Conservation (phyloP, 2,888 invertebrate species). For the Helleia helle region DNA sequence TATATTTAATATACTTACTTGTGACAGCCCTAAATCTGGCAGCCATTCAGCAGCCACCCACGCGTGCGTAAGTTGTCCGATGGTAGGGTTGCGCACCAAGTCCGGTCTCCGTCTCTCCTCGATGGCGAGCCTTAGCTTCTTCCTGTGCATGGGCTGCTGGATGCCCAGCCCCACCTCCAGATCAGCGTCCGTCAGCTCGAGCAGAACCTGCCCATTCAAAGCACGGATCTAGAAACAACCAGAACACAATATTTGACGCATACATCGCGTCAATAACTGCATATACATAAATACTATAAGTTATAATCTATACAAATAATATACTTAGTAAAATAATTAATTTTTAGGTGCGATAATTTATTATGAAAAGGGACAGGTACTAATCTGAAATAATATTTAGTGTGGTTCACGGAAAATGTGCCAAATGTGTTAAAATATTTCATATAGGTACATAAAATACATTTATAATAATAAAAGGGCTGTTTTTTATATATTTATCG, state of each 20-base stretch:
- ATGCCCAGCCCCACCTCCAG: slow-evolving; percentile 93
- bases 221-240: slow-evolving; percentile 79
- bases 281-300: slow-evolving; percentile 8
- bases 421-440: too few species aligned
- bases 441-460: background rate
- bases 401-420: too few species aligned
- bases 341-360: too few species aligned
- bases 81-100: slow-evolving; percentile 89
- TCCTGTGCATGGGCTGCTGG: slow-evolving; percentile 92
- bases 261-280: slow-evolving; percentile 54
- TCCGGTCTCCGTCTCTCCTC: slow-evolving; percentile 93
- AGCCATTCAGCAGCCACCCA: slow-evolving; percentile 97
- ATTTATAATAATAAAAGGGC: background rate
- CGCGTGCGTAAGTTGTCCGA: slow-evolving; percentile 90
- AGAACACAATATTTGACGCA: slow-evolving; percentile 75
- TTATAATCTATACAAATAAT: too few species aligned
- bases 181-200: slow-evolving; percentile 93
- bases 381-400: too few species aligned
- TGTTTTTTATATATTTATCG: background rate
- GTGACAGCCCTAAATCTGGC: slow-evolving; percentile 90
- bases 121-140: slow-evolving; percentile 93
- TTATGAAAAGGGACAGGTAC: too few species aligned
- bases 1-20: slow-evolving; percentile 49
- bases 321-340: too few species aligned
- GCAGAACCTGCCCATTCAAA: slow-evolving; percentile 85